Evolutionary conservation across 2,113 vertebrate genomes (phyloP).

Genomic region (Dinomys branickii): DNA sequence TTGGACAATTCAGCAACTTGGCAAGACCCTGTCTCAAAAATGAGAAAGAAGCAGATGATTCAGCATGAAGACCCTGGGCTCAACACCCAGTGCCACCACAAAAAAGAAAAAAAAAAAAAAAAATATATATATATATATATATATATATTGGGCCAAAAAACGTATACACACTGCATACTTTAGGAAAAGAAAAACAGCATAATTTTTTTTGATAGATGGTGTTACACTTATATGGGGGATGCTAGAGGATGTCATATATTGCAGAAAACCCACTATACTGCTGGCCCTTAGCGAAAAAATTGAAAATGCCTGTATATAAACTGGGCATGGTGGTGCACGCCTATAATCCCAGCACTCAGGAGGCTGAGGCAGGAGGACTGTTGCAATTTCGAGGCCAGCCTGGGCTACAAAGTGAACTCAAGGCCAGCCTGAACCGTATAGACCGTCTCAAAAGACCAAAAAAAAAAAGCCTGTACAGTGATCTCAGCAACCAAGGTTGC

Average conservation of each 20-base stretch:
- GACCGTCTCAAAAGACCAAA: too few relatives aligned
- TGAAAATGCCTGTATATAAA: too few relatives aligned
- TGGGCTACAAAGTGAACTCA: too few relatives aligned
- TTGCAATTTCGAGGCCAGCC: too few relatives aligned
- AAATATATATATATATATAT: neutral
- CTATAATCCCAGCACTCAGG: too few relatives aligned
- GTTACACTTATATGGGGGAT: neutral
- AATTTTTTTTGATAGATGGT: neutral
- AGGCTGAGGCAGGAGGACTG: too few relatives aligned
- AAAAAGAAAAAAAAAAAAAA: too few relatives aligned
- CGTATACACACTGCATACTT: neutral
- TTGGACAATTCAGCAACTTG: neutral
- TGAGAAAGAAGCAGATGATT: neutral
- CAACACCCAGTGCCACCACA: neutral
- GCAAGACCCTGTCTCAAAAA: neutral
- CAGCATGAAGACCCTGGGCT: neutral
- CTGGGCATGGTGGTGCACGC: too few relatives aligned
- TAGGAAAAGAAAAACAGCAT: neutral
- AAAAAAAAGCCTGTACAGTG: too few relatives aligned
- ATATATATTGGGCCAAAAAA: neutral
- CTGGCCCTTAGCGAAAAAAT: neutral
- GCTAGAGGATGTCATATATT: neutral
- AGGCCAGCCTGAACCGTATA: too few relatives aligned
- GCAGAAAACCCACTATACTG: neutral
- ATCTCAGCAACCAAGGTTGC: neutral